Evolutionary conservation across 2,113 vertebrate genomes (phyloP), one percentile per base, ranked within the genome.

Genomic region (Cricetomys ansorgei): DNA sequence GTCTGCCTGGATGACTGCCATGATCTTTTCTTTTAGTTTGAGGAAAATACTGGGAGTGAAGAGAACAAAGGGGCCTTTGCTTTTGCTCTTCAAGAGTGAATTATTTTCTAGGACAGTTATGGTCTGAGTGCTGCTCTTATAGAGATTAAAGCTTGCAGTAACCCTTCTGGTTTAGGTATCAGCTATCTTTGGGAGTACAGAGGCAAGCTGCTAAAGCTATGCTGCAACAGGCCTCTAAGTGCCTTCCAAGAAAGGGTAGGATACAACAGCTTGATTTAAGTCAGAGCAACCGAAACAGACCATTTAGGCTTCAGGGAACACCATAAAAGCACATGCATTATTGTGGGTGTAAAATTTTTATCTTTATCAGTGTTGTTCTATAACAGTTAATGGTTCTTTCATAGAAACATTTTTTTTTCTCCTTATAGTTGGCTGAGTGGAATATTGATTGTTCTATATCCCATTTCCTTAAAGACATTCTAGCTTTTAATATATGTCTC

Each of bases 391-490:
- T 72, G 50, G 23, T 81, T 95, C 76, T 95, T 94, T 80, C 55
- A 62, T 31, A 90, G 57, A 31, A 92, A 92, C 88, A 34, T 50
- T 37, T 84, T 70, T 72, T 65, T 77, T 67, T 29, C 34, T 79
- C 73, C 55, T 76, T 88, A 34, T 55, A 79, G 62, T 73, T 95
- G 73, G 59, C 69, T 96, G 67, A 88, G 55, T 65, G 87, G 64
- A 95, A 76, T 95, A 92, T 70, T 95, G 85, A 92, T 94, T 81
- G 21, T 21, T 59, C 43, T 91, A 62, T 86, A 69, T 83, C 27
- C 34, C 37, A 84, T 94, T 95, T 96, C 59, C 88, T 92, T 80
- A 91, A 95, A 55, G 77, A 96, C 75, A 97, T 83, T 57, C 21
- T 91, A 45, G 43, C 65, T 84, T 95, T 91, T 94, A 72, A 23